Conservation (phyloP, 2,113 vertebrate genomes). For the Sigmodon hispidus region DNA sequence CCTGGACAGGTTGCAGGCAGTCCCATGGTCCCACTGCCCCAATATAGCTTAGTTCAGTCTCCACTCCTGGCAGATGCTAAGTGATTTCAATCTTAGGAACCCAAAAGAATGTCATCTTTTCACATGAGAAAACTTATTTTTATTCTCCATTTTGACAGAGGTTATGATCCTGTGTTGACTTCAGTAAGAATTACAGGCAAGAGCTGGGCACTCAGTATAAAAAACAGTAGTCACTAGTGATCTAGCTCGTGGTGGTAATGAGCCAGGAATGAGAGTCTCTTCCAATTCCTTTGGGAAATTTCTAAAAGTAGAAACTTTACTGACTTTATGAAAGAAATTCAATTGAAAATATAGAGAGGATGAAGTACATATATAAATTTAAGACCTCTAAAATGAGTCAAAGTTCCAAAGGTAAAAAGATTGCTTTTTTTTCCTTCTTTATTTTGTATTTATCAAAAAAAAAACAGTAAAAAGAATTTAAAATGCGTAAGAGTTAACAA, state of each 20-base stretch:
- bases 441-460: no score
- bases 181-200: constrained; percentile 67
- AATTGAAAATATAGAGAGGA: neutral
- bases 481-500: no score
- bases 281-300: constrained; percentile 56
- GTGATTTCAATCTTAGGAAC: constrained; percentile 27
- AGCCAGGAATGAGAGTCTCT: constrained; percentile 53
- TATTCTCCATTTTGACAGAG: constrained; percentile 68
- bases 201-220: neutral
- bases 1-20: no score
- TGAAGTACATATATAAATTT: constrained; percentile 12
- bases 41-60: no score
- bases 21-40: no score
- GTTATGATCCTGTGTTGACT: constrained; percentile 57
- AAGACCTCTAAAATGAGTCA: constrained; percentile 50
- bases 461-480: no score
- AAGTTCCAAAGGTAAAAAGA: constrained; percentile 41
- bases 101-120: constrained; percentile 52
- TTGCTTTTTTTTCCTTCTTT: no score
- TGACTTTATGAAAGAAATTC: constrained; percentile 43
- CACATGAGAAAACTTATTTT: constrained; percentile 67
- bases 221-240: constrained; percentile 62
- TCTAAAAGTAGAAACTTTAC: constrained; percentile 64
- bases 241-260: constrained; percentile 66
- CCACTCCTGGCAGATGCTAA: no score